Evolutionary conservation across 2,797 vertebrate genomes (phyloP), one percentile per base, ranked within the genome.

Genomic region (Pangasius krempfi): DNA sequence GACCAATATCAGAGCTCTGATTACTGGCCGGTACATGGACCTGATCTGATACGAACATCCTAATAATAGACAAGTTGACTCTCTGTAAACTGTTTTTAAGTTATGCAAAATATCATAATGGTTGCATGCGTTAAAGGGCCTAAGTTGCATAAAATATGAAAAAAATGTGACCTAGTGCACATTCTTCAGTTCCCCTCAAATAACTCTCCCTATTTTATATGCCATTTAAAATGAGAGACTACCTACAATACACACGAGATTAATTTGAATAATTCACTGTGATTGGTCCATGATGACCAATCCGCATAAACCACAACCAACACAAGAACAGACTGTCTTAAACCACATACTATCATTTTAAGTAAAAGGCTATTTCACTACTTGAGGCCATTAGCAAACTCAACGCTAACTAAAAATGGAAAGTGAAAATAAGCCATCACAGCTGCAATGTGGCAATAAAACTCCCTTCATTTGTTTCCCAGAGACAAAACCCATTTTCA

Each of bases 361-460:
- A 18, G 14, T 18, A 83, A 64, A 30, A 84, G 7, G 2, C 44
- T 22, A 68, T 8, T 66, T 66, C 9, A 1, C 8, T 66, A 50
- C 9, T 13, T 52, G 62, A 68, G 5, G 58, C 27, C 3, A 25
- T 37, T 81, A 22, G 30, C 18, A 37, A 82, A 44, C 22, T 56
- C 12, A 10, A 33, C 8, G 44, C 25, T 62, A 44, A 33, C 16
- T 62, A 27, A 62, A 82, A 64, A 47, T 47, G 54, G 54, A 20
- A 58, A 81, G 76, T 79, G 52, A 79, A 79, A 56, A 13, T 16
- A 64, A 83, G 22, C 37, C 37, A 64, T 64, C 60, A 83, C 25
- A 47, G 40, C 60, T 83, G 40, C 58, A 62, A 9, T 44, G 12
- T 83, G 80, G 14, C 40, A 47, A 64, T 83, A 47, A 83, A 64